Conservation (phyloP, 2,113 vertebrate species). For the rabbit (Oryctolagus cuniculus) region mOryCun1.1 NC_091441.1:41671501-41672000, state of each 20-base stretch:
- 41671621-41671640: too few relatives aligned
- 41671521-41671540: too few relatives aligned
- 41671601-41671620: too few relatives aligned
- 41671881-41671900: not conserved
- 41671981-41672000: not conserved
- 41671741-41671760: not conserved
- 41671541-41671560: too few relatives aligned
- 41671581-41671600: too few relatives aligned
- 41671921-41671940: not conserved
- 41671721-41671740: conserved; percentile 27
- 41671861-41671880: not conserved
- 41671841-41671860: not conserved
- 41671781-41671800: not conserved
- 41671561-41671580: too few relatives aligned
- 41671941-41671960: not conserved
- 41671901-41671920: not conserved
- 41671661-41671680: too few relatives aligned
- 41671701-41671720: conserved; percentile 23
- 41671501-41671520: too few relatives aligned
- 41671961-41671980: not conserved
- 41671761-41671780: not conserved
- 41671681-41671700: not conserved
- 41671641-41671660: too few relatives aligned
- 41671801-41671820: not conserved
- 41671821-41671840: not conserved